A percentile compares a stretch with the other conserved stretches of the same genome.
Conservation (phyloP, 2,113 vertebrate genomes). For the Lutjanus erythropterus region DNA sequence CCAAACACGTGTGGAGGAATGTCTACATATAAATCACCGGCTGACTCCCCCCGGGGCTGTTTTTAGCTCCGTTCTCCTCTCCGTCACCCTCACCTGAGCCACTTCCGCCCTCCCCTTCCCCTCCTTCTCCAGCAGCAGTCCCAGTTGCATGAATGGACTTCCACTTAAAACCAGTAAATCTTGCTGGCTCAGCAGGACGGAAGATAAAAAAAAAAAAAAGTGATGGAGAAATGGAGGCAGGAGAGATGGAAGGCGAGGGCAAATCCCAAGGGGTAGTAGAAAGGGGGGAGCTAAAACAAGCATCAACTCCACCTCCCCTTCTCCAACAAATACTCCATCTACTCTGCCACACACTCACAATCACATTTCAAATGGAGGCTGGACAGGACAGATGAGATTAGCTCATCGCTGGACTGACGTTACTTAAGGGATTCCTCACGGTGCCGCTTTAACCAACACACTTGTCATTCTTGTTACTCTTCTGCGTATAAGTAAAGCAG, state of each 20-base stretch:
- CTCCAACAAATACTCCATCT: conserved; percentile 46
- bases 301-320: conserved; percentile 14
- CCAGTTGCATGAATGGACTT: conserved; percentile 51
- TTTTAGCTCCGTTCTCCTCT: conserved; percentile 24
- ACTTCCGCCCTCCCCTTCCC: background rate
- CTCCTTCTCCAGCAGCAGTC: background rate
- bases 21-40: conserved; percentile 70
- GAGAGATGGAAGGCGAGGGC: conserved; percentile 36
- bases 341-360: conserved; percentile 42
- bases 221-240: conserved; percentile 48
- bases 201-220: conserved; percentile 27
- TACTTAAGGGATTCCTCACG: conserved; percentile 63
- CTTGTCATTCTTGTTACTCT: conserved; percentile 30
- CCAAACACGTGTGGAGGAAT: conserved; percentile 65
- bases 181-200: conserved; percentile 67
- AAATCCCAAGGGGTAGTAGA: conserved; percentile 23
- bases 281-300: conserved; percentile 54
- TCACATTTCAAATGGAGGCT: conserved; percentile 60
- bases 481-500: conserved; percentile 4
- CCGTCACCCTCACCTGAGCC: conserved; percentile 10
- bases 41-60: conserved; percentile 3
- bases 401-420: conserved; percentile 16
- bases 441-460: conserved; percentile 49
- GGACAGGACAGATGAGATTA: conserved; percentile 14
- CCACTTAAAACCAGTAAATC: conserved; percentile 56